A percentile compares a stretch with the other conserved stretches of the same genome.
Evolutionary conservation across 2,113 vertebrate genomes (phyloP).

Genomic region (Galemys pyrenaicus): DNA sequence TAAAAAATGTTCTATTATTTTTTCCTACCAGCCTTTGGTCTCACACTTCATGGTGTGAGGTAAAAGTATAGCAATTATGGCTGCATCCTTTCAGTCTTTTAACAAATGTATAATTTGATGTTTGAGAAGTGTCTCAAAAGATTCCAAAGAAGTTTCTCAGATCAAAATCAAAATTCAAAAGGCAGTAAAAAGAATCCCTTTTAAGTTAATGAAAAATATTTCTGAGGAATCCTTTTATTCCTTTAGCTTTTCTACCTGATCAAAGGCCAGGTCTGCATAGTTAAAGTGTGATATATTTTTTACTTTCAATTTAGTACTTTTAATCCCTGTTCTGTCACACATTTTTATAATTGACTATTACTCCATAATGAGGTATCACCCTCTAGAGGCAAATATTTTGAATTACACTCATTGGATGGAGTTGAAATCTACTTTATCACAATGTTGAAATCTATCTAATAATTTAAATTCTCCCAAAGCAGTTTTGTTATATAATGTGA

Average conservation of each 20-base stretch:
- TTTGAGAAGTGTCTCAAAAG: background rate
- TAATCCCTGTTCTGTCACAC: background rate
- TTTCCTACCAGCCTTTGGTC: background rate
- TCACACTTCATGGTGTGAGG: background rate
- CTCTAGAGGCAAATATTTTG: slow-evolving; percentile 48
- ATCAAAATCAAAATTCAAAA: background rate
- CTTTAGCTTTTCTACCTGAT: background rate
- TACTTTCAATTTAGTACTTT: slow-evolving; percentile 12
- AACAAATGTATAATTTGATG: background rate
- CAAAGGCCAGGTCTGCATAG: background rate
- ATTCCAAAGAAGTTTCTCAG: no score
- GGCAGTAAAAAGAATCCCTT: background rate
- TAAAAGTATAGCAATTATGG: background rate
- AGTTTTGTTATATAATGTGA: background rate
- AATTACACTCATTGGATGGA: slow-evolving; percentile 13
- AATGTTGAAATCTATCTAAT: background rate
- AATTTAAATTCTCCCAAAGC: background rate
- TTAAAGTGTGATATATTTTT: slow-evolving; percentile 18
- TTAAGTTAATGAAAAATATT: slow-evolving; percentile 43
- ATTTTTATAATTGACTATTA: background rate
- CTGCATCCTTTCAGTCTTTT: background rate
- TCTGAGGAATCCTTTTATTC: slow-evolving; percentile 12
- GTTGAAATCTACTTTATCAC: background rate
- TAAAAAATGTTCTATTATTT: background rate
- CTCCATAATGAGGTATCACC: background rate